These are phyloP conservation scores for Deilephila elpenor DNA, from an alignment of 2,888 invertebrate species.

Conservation along the genomic window DNA sequence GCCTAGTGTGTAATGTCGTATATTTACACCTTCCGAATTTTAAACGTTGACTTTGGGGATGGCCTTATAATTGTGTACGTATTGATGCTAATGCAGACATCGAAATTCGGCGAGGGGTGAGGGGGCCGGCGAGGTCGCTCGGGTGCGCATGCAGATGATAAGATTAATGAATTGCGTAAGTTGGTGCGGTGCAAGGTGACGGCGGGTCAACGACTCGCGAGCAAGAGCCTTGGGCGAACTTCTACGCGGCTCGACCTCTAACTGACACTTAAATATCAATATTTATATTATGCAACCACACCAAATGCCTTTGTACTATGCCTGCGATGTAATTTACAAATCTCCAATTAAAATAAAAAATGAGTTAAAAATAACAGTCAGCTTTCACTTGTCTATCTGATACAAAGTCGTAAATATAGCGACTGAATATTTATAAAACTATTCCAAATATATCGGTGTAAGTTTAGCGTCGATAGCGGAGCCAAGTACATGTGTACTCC, in stretches of 20 bases:
- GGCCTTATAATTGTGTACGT: conserved; percentile 53
- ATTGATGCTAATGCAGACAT: conserved; percentile 54
- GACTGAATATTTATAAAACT: neutral
- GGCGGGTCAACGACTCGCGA: conserved; percentile 79
- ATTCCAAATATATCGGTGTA: neutral
- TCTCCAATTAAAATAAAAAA: neutral
- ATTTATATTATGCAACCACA: conserved; percentile 27
- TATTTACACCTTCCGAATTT: conserved; percentile 49
- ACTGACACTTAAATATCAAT: conserved; percentile 63
- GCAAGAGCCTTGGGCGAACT: conserved; percentile 76
- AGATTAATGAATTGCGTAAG: conserved; percentile 83
- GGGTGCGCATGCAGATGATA: conserved; percentile 80
- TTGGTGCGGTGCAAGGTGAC: conserved; percentile 79
- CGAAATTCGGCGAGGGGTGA: conserved; percentile 73
- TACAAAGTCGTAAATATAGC: no score
- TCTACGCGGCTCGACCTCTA: conserved; percentile 74
- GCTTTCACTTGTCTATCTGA: neutral
- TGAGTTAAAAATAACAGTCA: neutral
- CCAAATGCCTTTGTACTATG: neutral
- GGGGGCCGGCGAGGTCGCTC: conserved; percentile 71
- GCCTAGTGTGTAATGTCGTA: conserved; percentile 37
- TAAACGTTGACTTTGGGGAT: conserved; percentile 53
- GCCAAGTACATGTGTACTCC: neutral
- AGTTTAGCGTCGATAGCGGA: neutral
- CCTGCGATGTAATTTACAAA: neutral